phyloP scores from a whole-genome alignment of 2,113 vertebrate genomes.

The Ellobius talpinus region DNA sequence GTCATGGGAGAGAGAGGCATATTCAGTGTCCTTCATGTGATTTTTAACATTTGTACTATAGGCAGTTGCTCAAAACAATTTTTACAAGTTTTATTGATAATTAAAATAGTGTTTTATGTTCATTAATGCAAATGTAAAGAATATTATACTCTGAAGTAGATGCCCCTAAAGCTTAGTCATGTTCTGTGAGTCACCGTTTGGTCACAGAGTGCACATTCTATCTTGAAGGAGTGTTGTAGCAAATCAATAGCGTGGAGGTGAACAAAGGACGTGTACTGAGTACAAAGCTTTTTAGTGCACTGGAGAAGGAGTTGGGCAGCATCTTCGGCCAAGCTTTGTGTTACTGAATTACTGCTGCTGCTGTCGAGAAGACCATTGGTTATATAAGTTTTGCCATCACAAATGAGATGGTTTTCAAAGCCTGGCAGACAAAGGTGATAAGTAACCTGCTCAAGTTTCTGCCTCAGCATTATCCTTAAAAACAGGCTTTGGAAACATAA shows the following conservation, averaged over 20 bases:
- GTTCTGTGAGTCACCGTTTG: background rate
- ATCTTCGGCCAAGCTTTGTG: background rate
- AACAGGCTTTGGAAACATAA: background rate
- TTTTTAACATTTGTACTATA: background rate
- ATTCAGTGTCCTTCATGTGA: background rate
- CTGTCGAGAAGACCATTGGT: background rate
- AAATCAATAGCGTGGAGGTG: background rate
- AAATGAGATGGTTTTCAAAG: background rate
- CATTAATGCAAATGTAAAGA: background rate
- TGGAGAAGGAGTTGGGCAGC: background rate
- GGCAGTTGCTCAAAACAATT: background rate
- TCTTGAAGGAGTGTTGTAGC: background rate
- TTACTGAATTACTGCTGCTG: background rate
- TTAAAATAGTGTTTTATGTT: background rate
- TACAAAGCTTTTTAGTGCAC: background rate
- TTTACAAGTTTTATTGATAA: background rate
- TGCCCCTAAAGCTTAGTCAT: background rate
- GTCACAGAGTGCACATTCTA: background rate
- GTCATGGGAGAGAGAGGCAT: background rate
- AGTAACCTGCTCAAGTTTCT: background rate
- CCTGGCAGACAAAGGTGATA: background rate
- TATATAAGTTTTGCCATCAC: background rate
- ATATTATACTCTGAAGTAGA: background rate
- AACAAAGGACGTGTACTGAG: background rate
- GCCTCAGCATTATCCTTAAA: slow-evolving; percentile 2